Conservation (phyloP, 2,113 vertebrate genomes). For the Pedetes capensis region DNA sequence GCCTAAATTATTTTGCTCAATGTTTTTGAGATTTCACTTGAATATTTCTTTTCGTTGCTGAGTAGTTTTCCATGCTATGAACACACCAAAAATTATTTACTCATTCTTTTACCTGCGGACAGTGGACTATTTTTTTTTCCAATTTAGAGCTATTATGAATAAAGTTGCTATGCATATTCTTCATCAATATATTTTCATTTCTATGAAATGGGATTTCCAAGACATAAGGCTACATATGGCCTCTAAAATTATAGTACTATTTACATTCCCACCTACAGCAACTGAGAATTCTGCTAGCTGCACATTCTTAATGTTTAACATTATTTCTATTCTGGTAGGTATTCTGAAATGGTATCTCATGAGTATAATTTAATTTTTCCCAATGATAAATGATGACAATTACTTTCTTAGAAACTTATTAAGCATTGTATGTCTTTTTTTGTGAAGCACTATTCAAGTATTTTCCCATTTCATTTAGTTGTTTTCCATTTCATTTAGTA, state of each 20-base stretch:
- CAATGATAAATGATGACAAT: not conserved
- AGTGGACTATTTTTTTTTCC: not conserved
- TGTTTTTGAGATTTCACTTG: not conserved
- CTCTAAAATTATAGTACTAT: not conserved
- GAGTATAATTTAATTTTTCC: not conserved
- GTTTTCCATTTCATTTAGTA: not conserved
- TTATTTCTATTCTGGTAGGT: not conserved
- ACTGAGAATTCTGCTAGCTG: not conserved
- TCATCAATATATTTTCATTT: not conserved
- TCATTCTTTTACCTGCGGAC: not conserved
- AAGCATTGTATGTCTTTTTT: not conserved
- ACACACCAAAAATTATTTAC: not conserved
- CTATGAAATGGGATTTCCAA: not conserved
- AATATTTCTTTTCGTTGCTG: not conserved
- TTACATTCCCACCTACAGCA: not conserved
- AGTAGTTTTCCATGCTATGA: not conserved
- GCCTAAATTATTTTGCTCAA: not conserved
- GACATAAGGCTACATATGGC: not conserved
- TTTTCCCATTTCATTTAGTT: not conserved
- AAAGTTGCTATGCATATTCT: not conserved
- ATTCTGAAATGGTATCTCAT: not conserved
- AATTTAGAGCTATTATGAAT: not conserved
- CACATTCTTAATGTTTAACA: not conserved
- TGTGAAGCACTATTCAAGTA: not conserved
- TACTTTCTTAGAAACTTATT: constrained; percentile 3